These are phyloP conservation scores for Drosophila maculinotata DNA, from an alignment of 2,888 invertebrate genomes.

Conservation along the genomic window DNA sequence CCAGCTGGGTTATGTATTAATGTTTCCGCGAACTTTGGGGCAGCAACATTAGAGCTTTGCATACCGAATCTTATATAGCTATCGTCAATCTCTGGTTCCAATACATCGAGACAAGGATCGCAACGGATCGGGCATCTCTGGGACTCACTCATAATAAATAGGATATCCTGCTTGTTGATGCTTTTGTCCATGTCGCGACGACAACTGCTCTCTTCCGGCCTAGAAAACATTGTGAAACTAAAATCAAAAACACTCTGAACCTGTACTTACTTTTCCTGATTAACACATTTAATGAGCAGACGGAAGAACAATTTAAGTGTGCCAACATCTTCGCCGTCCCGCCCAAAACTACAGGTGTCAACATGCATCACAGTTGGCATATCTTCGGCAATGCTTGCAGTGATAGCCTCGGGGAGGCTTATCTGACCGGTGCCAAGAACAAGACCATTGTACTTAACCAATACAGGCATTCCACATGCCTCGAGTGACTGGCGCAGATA, in stretches of 20 bases:
- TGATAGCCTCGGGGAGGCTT: slow-evolving; percentile 58
- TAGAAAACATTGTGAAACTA: neutral
- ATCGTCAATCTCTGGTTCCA: slow-evolving; percentile 38
- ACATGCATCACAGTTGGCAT: slow-evolving; percentile 53
- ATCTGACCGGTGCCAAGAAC: slow-evolving; percentile 64
- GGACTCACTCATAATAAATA: slow-evolving; percentile 72
- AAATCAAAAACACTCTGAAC: neutral
- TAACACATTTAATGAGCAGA: slow-evolving; percentile 62
- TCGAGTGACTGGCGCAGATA: slow-evolving; percentile 52
- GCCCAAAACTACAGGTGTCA: slow-evolving; percentile 49
- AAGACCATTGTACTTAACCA: slow-evolving; percentile 49
- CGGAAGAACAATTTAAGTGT: slow-evolving; percentile 59
- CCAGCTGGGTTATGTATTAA: slow-evolving; percentile 41
- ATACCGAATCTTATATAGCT: slow-evolving; percentile 67
- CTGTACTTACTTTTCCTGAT: slow-evolving; percentile 26
- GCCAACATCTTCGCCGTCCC: slow-evolving; percentile 49
- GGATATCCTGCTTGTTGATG: slow-evolving; percentile 71
- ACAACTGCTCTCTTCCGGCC: slow-evolving; percentile 18
- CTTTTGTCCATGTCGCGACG: slow-evolving; percentile 55
- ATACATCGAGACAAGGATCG: slow-evolving; percentile 47
- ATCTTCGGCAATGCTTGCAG: slow-evolving; percentile 46
- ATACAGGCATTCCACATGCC: slow-evolving; percentile 63
- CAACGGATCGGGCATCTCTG: slow-evolving; percentile 44
- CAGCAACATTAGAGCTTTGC: slow-evolving; percentile 62
- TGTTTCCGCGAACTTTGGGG: slow-evolving; percentile 48